These are phyloP conservation scores for Cherax quadricarinatus DNA, from an alignment of 1,140 invertebrate genomes.

Conservation along the genomic window DNA sequence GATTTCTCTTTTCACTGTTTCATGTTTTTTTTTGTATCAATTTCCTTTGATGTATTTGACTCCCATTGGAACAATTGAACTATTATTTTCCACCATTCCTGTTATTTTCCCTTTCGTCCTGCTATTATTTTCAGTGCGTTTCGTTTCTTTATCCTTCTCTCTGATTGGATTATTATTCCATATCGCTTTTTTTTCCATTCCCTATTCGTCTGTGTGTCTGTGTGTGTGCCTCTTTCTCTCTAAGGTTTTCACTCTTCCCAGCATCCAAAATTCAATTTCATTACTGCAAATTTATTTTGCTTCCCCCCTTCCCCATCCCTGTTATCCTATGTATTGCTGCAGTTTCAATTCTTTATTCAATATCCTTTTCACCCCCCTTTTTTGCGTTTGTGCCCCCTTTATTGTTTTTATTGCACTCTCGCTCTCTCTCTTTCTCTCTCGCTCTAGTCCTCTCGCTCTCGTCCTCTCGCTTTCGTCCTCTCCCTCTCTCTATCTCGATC, in stretches of 20 bases:
- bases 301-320: constrained; percentile 4
- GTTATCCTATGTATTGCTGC: constrained; percentile 58
- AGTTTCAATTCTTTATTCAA: constrained; percentile 66
- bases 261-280: constrained; percentile 54
- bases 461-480: not conserved
- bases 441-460: too few relatives aligned
- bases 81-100: constrained; percentile 55
- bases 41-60: constrained; percentile 66
- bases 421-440: not conserved
- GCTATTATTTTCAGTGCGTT: constrained; percentile 53
- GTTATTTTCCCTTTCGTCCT: constrained; percentile 54
- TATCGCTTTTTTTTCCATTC: constrained; percentile 1
- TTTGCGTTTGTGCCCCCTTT: constrained; percentile 12
- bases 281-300: constrained; percentile 56
- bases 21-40: constrained; percentile 61
- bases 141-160: constrained; percentile 54
- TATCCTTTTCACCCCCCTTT: constrained; percentile 38
- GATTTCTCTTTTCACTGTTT: constrained; percentile 60
- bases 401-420: not conserved
- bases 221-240: not conserved
- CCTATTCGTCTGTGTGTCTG: not conserved
- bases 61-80: constrained; percentile 64
- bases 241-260: constrained; percentile 39
- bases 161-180: constrained; percentile 61
- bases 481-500: too few relatives aligned